Evolutionary conservation across 2,797 vertebrate genomes (phyloP).

Genomic region (Masticophis lateralis): DNA sequence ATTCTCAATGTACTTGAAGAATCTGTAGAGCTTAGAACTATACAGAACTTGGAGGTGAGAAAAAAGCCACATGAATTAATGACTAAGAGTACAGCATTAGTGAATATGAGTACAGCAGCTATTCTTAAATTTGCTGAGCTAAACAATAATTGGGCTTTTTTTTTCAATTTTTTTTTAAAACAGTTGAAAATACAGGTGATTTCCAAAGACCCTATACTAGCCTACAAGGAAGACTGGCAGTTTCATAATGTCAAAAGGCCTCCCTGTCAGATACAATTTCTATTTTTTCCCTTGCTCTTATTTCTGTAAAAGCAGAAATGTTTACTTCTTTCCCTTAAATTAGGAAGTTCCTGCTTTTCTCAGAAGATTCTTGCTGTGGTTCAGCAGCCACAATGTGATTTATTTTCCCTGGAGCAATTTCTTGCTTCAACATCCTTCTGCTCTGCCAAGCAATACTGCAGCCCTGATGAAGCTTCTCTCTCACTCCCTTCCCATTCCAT

Average conservation of each 20-base stretch:
- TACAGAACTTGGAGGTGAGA: slow-evolving; percentile 72
- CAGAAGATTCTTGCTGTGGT: not conserved
- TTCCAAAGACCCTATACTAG: not conserved
- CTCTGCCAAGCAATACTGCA: not conserved
- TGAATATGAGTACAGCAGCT: not conserved
- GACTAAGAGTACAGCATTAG: not conserved
- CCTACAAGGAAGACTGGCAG: not conserved
- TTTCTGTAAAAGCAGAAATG: not conserved
- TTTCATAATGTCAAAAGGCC: not conserved
- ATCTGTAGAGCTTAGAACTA: slow-evolving; percentile 82
- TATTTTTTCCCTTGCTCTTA: not conserved
- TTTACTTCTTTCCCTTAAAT: not conserved
- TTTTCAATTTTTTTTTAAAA: not conserved
- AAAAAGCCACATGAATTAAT: slow-evolving; percentile 25
- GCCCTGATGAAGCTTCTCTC: not conserved
- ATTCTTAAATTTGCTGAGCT: not conserved
- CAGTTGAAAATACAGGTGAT: not conserved
- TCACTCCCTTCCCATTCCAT: not conserved
- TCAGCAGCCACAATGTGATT: not conserved
- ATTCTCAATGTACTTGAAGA: slow-evolving; percentile 85
- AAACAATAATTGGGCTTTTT: not conserved
- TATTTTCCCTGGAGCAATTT: not conserved
- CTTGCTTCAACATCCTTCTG: not conserved
- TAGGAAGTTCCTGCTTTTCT: not conserved
- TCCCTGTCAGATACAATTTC: not conserved